Conservation (phyloP, 1,140 invertebrate genomes). For the Nasonia vitripennis region DNA sequence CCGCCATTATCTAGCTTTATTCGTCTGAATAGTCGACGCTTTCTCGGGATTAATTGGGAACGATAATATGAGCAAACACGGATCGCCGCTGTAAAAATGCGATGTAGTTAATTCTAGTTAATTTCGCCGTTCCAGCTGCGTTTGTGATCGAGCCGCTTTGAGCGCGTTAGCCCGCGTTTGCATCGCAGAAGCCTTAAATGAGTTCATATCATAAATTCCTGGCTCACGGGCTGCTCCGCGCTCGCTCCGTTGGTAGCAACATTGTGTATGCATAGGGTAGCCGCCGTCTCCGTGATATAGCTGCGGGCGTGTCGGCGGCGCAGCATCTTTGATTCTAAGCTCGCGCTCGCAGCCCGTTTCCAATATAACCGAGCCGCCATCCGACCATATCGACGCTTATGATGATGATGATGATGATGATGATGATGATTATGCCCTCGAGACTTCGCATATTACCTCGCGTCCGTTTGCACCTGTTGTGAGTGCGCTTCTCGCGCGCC, state of each 20-base stretch:
- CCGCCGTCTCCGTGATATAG: conserved; percentile 62
- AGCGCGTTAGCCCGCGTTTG: conserved; percentile 1
- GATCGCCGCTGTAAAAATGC: conserved; percentile 30
- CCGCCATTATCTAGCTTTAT: neutral
- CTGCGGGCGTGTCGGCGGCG: conserved; percentile 66
- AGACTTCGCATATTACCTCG: conserved; percentile 18
- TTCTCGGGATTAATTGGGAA: conserved; percentile 34
- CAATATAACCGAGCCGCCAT: conserved; percentile 51
- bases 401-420: conserved; percentile 49
- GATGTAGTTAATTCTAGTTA: conserved; percentile 35
- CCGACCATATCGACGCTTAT: conserved; percentile 49
- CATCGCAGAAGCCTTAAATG: conserved; percentile 62
- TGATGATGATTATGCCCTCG: conserved; percentile 54
- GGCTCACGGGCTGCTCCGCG: conserved; percentile 54
- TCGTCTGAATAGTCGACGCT: neutral
- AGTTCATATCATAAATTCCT: conserved; percentile 72
- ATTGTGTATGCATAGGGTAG: conserved; percentile 74
- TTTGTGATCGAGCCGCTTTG: conserved; percentile 34
- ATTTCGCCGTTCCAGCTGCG: conserved; percentile 40
- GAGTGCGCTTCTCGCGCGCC: neutral
- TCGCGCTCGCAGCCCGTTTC: conserved; percentile 46
- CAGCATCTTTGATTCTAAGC: conserved; percentile 69
- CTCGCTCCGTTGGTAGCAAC: conserved; percentile 63
- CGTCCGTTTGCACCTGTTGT: conserved; percentile 47
- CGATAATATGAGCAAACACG: conserved; percentile 43